Evolutionary conservation across 2,888 invertebrate genomes (phyloP).

Genomic region (Eutolmus rufibarbis): DNA sequence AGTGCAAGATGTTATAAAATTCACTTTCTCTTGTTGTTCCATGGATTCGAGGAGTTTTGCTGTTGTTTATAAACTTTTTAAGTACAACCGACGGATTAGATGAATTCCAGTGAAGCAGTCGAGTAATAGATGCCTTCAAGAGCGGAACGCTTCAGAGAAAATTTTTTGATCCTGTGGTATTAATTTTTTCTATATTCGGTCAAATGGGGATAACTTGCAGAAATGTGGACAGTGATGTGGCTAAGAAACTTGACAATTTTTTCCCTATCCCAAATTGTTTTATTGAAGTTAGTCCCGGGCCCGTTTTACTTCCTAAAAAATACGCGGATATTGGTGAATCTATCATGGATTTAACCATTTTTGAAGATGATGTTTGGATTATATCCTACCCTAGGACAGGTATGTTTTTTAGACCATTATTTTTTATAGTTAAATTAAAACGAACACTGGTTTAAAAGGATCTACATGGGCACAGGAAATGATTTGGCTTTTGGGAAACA

Average conservation of each 20-base stretch:
- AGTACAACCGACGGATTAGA: not conserved
- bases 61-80: slow-evolving; percentile 19
- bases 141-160: not conserved
- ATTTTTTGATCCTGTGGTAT: not conserved
- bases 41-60: not conserved
- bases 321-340: slow-evolving; percentile 73
- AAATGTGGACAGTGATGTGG: slow-evolving; percentile 68
- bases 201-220: slow-evolving; percentile 62
- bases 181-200: not conserved
- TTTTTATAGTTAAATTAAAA: not conserved
- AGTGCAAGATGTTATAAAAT: slow-evolving; percentile 15
- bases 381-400: slow-evolving; percentile 90
- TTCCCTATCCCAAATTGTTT: slow-evolving; percentile 75
- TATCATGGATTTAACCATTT: slow-evolving; percentile 75
- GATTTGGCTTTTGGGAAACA: slow-evolving; percentile 86
- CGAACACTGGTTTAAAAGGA: slow-evolving; percentile 63
- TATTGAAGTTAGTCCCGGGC: slow-evolving; percentile 76
- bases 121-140: not conserved
- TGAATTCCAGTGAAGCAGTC: not conserved
- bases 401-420: slow-evolving; percentile 57
- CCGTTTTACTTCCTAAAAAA: slow-evolving; percentile 73
- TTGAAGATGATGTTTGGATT: slow-evolving; percentile 83
- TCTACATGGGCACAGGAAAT: slow-evolving; percentile 96
- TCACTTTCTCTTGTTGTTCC: slow-evolving; percentile 18
- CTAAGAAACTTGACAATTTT: slow-evolving; percentile 70